Base-by-base conservation (phyloP, 2,113 vertebrate genomes). In the Carassius auratus region DNA sequence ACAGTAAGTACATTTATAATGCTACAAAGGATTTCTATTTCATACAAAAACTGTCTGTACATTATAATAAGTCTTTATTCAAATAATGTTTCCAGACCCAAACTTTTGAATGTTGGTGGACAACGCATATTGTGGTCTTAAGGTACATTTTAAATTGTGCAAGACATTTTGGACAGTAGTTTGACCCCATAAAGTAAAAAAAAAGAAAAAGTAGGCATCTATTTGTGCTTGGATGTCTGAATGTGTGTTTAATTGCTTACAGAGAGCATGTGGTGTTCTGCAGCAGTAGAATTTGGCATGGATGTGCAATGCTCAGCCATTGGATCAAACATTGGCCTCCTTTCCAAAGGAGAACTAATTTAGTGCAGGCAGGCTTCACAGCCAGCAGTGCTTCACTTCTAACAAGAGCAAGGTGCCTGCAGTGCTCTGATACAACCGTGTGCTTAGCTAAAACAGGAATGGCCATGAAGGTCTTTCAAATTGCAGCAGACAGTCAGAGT, bases 331-430 rank as follows among this genome's bases (percentile, higher is more conserved):
- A 73, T 81, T 86, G 85, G 78, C 83, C 75, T 74, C 73, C 76
- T 85, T 85, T 85, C 78, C 73, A 87, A 85, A 87, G 83, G 38
- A 78, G 75, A 85, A 82, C 86, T 62, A 85, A 87, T 82, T 87
- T 84, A 85, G 76, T 23, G 30, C 83, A 85, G 85, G 42, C 85
- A 64, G 84, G 23, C 85, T 76, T 81, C 86, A 62, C 86, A 85
- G 78, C 57, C 83, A 85, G 78, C 61, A 61, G 66, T 73, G 77
- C 66, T 74, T 57, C 64, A 83, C 84, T 83, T 82, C 74, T 82
- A 83, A 83, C 84, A 83, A 82, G 74, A 73, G 50, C 79, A 48
- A 74, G 85, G 61, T 78, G 52, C 48, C 78, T 82, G 73, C 74
- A 77, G 77, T 62, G 68, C 38, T 81, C 77, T 68, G 71, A 85